Base-by-base conservation (phyloP, 2,888 invertebrate genomes). In the Alitta virens region DNA sequence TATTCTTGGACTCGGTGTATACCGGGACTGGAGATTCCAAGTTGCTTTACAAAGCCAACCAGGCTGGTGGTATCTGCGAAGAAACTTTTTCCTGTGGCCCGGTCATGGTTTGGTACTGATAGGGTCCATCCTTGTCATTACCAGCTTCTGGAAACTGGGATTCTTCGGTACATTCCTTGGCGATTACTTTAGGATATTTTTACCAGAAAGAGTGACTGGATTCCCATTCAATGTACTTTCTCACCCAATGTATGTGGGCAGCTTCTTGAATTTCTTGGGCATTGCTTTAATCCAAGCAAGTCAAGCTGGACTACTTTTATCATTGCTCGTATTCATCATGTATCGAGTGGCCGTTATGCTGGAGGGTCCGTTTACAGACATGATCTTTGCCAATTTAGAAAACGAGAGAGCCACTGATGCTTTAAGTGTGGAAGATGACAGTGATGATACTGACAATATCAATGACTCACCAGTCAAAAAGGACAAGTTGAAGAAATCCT, bases 81-180 rank as follows among this genome's bases (percentile, higher is more conserved):
- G 59, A 42, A 59, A 59, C 54, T 42, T 23, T 9, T 27, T 61
- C 9, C 59, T 53, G 27, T 63, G 60, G 58, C 43, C 57, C 12
- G 66, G 63, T 25, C 57, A 56, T 24, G 40, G 23, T 12, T 52
- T 62, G 12, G 26, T 63, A 5, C 40, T 43, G 21, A 40, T 66
- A 16, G 66, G 66, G 1, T 18, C 51, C 0, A 9, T 56, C 16
- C 59, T 66, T 0, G 63, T 66, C 16, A 2, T 62, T n/a, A 50
- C 46, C 43, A 56, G 61, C 26, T 66, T 55, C 40, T 42, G 56
- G 24, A 42, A 49, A 3, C 55, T 66, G 16, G 66, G 66, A 14
- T 63, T 63, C 23, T 62, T 43, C 53, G 60, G 49, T 21, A 63
- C 62, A n/a, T 63, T 63, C 40, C 57, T 66, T n/a, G 66, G 60